Percentiles rank a stretch among this genome's conserved stretches.
These are phyloP conservation scores for Microcebus murinus DNA, from an alignment of 2,113 vertebrate genomes.

Conservation along the genomic window DNA sequence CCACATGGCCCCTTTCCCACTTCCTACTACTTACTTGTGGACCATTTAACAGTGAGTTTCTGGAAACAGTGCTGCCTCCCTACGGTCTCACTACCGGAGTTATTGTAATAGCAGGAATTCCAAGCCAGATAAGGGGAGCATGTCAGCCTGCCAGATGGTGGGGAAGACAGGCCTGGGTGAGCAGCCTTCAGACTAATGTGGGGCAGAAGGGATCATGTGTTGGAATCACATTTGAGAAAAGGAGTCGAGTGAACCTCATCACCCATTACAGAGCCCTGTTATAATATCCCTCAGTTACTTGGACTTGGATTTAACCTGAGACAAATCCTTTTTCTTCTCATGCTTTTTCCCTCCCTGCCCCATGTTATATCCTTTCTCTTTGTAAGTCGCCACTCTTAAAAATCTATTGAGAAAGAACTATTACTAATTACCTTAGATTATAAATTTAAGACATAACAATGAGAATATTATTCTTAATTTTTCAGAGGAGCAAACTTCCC, in stretches of 20 bases:
- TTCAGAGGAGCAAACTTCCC: not conserved
- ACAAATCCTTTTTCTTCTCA: not conserved
- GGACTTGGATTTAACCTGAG: not conserved
- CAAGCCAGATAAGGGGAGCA: conserved; percentile 25
- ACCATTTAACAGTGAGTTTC: not conserved
- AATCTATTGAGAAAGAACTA: not conserved
- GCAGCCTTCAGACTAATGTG: not conserved
- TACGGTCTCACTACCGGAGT: not conserved
- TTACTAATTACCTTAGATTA: not conserved
- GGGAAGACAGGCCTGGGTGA: not conserved
- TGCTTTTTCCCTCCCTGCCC: not conserved
- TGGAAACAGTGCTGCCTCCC: not conserved
- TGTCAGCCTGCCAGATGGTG: conserved; percentile 46
- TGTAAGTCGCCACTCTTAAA: not conserved
- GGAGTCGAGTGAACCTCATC: conserved; percentile 28
- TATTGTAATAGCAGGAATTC: not conserved
- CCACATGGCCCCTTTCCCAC: not conserved
- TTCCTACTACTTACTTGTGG: not conserved
- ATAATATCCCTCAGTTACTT: not conserved
- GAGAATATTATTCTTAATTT: not conserved
- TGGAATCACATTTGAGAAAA: not conserved
- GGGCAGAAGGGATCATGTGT: conserved; percentile 1
- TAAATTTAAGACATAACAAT: not conserved
- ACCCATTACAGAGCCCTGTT: not conserved
- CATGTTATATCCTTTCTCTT: not conserved